These are phyloP conservation scores for Agriopis aurantiaria DNA, from an alignment of 2,888 invertebrate genomes.

Conservation along the genomic window DNA sequence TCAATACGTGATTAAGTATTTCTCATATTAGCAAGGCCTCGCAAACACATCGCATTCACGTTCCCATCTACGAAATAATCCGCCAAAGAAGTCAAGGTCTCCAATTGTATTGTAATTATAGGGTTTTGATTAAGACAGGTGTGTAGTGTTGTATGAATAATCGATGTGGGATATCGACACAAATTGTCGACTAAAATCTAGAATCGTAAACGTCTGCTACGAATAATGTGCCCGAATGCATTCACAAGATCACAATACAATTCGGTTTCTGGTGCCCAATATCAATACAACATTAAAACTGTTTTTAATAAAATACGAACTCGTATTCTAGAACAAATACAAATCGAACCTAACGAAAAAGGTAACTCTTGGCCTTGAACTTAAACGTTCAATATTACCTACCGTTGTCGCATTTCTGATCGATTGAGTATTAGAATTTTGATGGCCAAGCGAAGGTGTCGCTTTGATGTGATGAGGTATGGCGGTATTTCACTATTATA, in stretches of 20 bases:
- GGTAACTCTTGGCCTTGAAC: constrained; percentile 41
- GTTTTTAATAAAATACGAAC: constrained; percentile 5
- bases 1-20: constrained; percentile 32
- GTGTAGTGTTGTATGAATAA: constrained; percentile 38
- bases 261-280: background rate
- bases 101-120: constrained; percentile 56
- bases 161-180: constrained; percentile 1
- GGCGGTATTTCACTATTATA: constrained; percentile 7
- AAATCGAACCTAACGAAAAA: constrained; percentile 10
- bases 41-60: constrained; percentile 55
- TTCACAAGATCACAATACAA: background rate
- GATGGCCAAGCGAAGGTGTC: constrained; percentile 30
- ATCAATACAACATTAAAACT: background rate
- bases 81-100: constrained; percentile 61
- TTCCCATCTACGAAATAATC: constrained; percentile 61
- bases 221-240: background rate
- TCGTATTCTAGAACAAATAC: constrained; percentile 12
- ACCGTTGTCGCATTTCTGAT: constrained; percentile 28
- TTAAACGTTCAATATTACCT: constrained; percentile 33
- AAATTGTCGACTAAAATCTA: background rate
- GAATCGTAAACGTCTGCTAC: constrained; percentile 5
- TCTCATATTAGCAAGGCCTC: constrained; percentile 47
- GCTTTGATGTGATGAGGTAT: constrained; percentile 10
- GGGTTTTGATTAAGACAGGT: constrained; percentile 55
- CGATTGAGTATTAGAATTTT: constrained; percentile 40